Evolutionary conservation across 2,113 vertebrate genomes (phyloP).

Genomic region (Salvator merianae): DNA sequence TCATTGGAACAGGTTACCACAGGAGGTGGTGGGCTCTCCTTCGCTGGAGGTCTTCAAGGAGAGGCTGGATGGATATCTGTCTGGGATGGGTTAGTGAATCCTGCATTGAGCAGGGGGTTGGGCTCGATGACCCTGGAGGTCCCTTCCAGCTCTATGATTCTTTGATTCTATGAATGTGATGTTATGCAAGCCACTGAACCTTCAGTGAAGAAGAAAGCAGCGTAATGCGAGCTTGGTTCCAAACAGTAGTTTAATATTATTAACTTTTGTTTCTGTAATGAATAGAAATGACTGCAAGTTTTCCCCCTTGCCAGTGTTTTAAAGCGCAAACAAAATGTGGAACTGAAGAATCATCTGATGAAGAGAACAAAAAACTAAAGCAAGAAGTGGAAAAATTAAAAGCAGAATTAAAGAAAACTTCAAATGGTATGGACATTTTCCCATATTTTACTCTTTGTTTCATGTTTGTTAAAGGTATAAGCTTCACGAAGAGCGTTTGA

Average conservation of each 20-base stretch:
- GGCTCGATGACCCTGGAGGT: no score
- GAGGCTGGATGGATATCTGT: no score
- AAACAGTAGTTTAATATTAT: background rate
- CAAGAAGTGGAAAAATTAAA: conserved; percentile 78
- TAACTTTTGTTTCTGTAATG: conserved; percentile 19
- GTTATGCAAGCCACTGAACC: background rate
- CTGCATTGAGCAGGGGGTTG: no score
- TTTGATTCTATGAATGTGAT: no score
- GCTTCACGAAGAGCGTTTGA: background rate
- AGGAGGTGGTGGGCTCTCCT: no score
- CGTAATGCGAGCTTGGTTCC: background rate
- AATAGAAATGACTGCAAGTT: conserved; percentile 36
- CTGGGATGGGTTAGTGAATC: no score
- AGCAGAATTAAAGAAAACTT: conserved; percentile 80
- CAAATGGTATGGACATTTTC: conserved; percentile 71
- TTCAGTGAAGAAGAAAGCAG: background rate
- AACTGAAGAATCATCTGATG: conserved; percentile 55
- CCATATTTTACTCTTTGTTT: background rate
- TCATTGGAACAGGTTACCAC: no score
- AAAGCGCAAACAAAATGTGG: conserved; percentile 62
- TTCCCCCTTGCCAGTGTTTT: conserved; percentile 75
- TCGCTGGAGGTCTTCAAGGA: no score
- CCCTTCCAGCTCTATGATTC: no score
- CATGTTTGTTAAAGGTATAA: background rate
- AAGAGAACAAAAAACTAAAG: conserved; percentile 75